Conservation (phyloP, 2,797 vertebrate species). For the Phyllotis vaccarum region DNA sequence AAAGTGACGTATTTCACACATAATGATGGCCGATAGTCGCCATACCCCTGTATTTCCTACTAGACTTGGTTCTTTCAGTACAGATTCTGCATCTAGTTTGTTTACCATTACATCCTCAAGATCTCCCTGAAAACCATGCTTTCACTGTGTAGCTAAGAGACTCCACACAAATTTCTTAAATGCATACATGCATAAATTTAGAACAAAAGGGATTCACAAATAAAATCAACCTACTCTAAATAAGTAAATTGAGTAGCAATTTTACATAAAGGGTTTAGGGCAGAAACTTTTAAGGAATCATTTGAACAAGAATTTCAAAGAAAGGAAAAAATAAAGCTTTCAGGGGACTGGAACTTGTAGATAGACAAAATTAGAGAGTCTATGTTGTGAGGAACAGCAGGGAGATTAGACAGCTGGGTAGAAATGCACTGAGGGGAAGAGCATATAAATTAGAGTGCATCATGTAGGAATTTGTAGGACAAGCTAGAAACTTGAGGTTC, state of each 20-base stretch:
- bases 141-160: neutral
- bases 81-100: neutral
- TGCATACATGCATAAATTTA: neutral
- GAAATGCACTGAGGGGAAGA: neutral
- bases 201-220: neutral
- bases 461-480: neutral
- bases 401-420: neutral
- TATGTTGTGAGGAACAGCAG: neutral
- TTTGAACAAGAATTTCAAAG: neutral
- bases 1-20: neutral
- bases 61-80: neutral
- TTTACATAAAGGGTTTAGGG: neutral
- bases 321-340: neutral
- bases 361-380: neutral
- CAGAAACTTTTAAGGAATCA: neutral
- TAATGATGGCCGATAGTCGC: too few relatives aligned
- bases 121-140: neutral
- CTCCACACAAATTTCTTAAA: neutral
- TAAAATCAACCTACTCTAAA: neutral
- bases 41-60: neutral
- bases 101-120: neutral
- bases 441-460: neutral
- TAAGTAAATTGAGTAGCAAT: neutral
- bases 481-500: slow-evolving; percentile 42
- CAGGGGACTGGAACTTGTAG: neutral